Conservation (phyloP, 2,113 vertebrate genomes). For the Mystacornis crossleyi region DNA sequence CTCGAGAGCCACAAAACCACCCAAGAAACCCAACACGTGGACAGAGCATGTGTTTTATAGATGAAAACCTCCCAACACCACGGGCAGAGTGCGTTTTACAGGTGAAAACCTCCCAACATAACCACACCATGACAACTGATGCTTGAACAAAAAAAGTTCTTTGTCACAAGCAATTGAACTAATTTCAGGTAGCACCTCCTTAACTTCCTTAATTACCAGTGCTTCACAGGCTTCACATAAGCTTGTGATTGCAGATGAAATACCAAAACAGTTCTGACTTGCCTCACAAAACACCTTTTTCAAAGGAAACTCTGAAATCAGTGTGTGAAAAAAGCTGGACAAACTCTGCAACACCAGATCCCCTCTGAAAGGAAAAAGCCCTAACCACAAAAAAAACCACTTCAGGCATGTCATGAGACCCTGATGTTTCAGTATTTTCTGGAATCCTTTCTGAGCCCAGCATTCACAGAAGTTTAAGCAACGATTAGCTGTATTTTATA, state of each 20-base stretch:
- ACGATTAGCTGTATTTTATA: background rate
- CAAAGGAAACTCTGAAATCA: background rate
- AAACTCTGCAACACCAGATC: accelerated
- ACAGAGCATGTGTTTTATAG: background rate
- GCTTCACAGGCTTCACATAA: background rate
- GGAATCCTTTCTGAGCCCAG: background rate
- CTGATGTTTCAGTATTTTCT: background rate
- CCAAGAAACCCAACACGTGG: background rate
- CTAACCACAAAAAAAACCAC: background rate
- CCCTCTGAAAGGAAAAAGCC: background rate
- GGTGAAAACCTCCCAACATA: background rate
- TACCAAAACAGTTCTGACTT: background rate
- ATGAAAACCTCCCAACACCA: background rate
- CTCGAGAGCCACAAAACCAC: background rate
- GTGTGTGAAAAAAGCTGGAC: background rate
- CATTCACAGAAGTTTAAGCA: background rate
- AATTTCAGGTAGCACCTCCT: background rate
- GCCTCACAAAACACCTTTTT: background rate
- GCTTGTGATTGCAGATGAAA: background rate
- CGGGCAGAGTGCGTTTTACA: background rate
- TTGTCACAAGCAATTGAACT: background rate
- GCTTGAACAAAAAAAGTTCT: background rate
- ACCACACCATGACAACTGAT: background rate
- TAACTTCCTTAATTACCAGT: background rate
- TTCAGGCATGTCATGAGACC: background rate